Conservation (phyloP, 2,888 invertebrate species). For the Drosophila kuntzei region DNA sequence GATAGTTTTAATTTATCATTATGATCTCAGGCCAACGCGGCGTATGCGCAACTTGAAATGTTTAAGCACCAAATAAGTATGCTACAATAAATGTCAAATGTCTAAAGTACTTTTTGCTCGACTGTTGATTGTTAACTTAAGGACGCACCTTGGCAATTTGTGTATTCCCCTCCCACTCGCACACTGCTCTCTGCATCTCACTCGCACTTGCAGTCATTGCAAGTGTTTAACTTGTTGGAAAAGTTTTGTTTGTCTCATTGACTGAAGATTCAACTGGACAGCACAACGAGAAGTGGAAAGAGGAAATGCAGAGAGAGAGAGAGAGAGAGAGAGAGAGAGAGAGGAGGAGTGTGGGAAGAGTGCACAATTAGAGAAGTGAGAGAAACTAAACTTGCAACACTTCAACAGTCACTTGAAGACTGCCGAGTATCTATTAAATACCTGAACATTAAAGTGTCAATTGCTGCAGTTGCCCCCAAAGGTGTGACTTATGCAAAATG, state of each 20-base stretch:
- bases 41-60: conserved; percentile 33
- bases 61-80: conserved; percentile 17
- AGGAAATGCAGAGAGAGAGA: not conserved
- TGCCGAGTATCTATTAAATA: conserved; percentile 35
- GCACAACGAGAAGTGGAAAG: conserved; percentile 17
- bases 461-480: conserved; percentile 36
- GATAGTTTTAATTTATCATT: conserved; percentile 2
- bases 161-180: conserved; percentile 2
- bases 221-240: conserved; percentile 42
- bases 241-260: conserved; percentile 32
- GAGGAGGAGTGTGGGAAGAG: too few relatives aligned
- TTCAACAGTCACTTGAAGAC: conserved; percentile 25
- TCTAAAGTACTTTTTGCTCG: not conserved
- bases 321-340: not conserved
- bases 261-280: conserved; percentile 13
- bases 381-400: conserved; percentile 23
- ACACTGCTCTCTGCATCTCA: not conserved
- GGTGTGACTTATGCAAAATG: conserved; percentile 53
- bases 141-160: conserved; percentile 47
- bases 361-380: too few relatives aligned
- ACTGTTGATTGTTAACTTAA: conserved; percentile 15
- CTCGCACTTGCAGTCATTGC: not conserved
- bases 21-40: conserved; percentile 9
- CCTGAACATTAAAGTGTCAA: conserved; percentile 46
- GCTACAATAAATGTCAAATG: conserved; percentile 36